These are phyloP conservation scores for Grapholita molesta DNA, from an alignment of 1,140 invertebrate genomes.

Conservation along the genomic window DNA sequence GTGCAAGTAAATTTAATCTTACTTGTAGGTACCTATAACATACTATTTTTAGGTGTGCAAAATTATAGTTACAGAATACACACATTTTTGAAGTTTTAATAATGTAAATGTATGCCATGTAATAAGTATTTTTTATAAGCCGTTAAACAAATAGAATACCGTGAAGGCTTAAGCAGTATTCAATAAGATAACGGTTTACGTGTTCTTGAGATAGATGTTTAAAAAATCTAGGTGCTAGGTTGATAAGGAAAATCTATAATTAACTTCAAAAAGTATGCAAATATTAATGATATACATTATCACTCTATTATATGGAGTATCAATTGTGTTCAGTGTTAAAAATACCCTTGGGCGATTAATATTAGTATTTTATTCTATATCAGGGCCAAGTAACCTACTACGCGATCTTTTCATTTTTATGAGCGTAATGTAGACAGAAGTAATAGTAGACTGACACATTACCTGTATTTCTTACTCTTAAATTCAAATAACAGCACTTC, in stretches of 20 bases:
- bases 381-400: conserved; percentile 9
- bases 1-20: no score
- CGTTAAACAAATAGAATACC: neutral
- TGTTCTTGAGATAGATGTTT: neutral
- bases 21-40: no score
- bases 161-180: neutral
- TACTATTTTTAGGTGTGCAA: no score
- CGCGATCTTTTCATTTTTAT: neutral
- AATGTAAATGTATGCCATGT: neutral
- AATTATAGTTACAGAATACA: no score
- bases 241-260: neutral
- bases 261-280: neutral
- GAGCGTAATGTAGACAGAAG: neutral
- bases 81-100: no score
- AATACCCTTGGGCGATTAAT: neutral
- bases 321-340: neutral
- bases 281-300: conserved; percentile 24
- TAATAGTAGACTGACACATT: neutral
- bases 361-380: neutral
- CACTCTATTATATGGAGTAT: conserved; percentile 15
- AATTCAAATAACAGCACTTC: conserved; percentile 10
- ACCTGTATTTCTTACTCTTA: conserved; percentile 2
- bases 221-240: neutral
- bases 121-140: neutral
- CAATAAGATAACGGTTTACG: neutral